Evolutionary conservation across 2,797 vertebrate species (phyloP), one percentile per base, ranked within the genome.

Genomic region (Nothura maculosa): DNA sequence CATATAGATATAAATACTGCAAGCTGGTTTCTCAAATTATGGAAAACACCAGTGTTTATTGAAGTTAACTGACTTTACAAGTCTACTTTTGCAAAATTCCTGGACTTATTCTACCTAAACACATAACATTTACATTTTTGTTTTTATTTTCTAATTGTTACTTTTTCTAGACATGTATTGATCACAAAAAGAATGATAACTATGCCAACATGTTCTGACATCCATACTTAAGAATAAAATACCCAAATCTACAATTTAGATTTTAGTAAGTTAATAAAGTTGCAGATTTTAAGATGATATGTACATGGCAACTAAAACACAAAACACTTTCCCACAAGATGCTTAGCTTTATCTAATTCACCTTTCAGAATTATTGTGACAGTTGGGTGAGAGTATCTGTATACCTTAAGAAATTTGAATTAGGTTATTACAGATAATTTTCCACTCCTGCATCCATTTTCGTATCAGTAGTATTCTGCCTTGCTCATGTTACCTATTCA

Each of bases 11-110:
- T 43, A 94, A 95, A 94, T 70, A 92, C 81, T 90, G 57, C 22
- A 88, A 72, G 43, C 48, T 92, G 64, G 47, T 10, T 89, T 82
- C 57, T 89, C 86, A 94, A 94, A 76, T 87, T 57, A 89, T 58
- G 25, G 68, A 89, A 95, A 89, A 90, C 61, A 88, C n/a, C 60
- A 80, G 74, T 52, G 43, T 78, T 30, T 30, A 79, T 47, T 40
- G 22, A 76, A 88, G 16, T 79, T 43, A 73, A 58, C 52, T 43
- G n/a, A 43, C 32, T 58, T 57, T 60, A 42, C 55, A 87, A 87
- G 55, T 8, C 27, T 86, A 36, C 16, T 43, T 61, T 57, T 67
- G 19, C 73, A 85, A 92, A 87, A 80, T 52, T 2, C 40, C 78
- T 85, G 22, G 61, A 15, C 52, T 12, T 14, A 36, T 95, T 90